Percentiles rank a stretch among this genome's conserved stretches.
These are phyloP conservation scores for Drosophila macrospina DNA, from an alignment of 2,888 invertebrate species.

Conservation along the genomic window DNA sequence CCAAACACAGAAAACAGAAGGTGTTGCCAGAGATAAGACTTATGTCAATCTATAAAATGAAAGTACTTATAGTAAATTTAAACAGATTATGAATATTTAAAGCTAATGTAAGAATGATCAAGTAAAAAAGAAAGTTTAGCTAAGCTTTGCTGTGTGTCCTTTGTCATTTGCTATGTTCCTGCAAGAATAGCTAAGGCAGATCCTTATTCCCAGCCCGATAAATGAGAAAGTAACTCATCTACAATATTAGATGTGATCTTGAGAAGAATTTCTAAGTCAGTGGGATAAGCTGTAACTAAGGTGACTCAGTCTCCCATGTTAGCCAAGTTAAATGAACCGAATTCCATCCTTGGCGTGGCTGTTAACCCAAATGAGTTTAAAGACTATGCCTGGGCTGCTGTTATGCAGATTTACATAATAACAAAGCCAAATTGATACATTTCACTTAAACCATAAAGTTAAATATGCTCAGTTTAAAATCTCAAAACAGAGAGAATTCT, in stretches of 20 bases:
- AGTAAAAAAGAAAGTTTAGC: neutral
- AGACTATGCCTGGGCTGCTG: neutral
- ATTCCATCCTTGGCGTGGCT: too few relatives aligned
- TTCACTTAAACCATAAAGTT: neutral
- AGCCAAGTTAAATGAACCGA: too few relatives aligned
- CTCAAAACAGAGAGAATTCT: conserved; percentile 1
- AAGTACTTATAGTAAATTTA: neutral
- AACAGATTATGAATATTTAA: neutral
- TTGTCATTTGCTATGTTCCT: neutral
- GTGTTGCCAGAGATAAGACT: neutral
- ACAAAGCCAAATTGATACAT: neutral
- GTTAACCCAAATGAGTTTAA: too few relatives aligned
- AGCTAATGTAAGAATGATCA: neutral
- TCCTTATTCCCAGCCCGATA: neutral
- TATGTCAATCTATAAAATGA: neutral
- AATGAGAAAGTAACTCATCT: neutral
- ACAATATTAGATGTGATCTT: too few relatives aligned
- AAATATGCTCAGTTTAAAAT: conserved; percentile 5
- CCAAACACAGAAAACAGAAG: neutral
- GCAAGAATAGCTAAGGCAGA: neutral
- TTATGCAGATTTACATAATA: neutral
- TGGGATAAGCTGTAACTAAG: too few relatives aligned
- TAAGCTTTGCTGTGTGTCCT: neutral
- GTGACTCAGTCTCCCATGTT: too few relatives aligned
- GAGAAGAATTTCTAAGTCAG: too few relatives aligned